These are phyloP conservation scores for Drosophila subquinaria DNA, from an alignment of 2,888 invertebrate species.

Conservation along the genomic window DNA sequence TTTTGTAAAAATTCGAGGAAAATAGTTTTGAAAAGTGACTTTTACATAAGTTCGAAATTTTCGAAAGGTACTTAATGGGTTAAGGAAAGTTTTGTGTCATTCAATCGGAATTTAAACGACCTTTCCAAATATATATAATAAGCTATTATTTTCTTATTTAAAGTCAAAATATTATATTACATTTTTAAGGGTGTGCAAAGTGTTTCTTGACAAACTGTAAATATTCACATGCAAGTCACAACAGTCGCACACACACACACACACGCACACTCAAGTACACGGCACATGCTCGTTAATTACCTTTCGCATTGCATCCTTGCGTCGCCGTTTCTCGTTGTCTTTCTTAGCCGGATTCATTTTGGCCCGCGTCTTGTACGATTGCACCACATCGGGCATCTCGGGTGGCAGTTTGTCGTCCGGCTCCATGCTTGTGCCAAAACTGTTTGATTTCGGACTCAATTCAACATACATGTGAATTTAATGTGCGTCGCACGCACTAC, in stretches of 20 bases:
- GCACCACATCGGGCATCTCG: slow-evolving; percentile 63
- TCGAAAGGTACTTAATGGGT: too few relatives aligned
- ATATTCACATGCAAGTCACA: slow-evolving; percentile 30
- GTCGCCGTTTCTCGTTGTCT: slow-evolving; percentile 83
- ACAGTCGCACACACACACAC: slow-evolving; percentile 20
- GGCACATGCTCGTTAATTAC: slow-evolving; percentile 69
- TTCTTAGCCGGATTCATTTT: slow-evolving; percentile 84
- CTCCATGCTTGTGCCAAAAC: slow-evolving; percentile 57
- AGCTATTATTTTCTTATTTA: too few relatives aligned
- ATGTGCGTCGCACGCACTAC: slow-evolving; percentile 61
- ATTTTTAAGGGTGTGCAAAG: too few relatives aligned
- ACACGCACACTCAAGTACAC: slow-evolving; percentile 22
- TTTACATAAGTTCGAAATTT: too few relatives aligned
- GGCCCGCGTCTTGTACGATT: slow-evolving; percentile 84
- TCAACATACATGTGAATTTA: slow-evolving; percentile 62
- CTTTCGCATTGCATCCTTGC: slow-evolving; percentile 84
- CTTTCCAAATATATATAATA: too few relatives aligned
- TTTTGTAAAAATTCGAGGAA: too few relatives aligned
- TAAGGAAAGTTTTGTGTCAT: too few relatives aligned
- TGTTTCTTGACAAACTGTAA: too few relatives aligned
- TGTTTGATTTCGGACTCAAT: slow-evolving; percentile 58
- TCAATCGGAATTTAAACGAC: too few relatives aligned
- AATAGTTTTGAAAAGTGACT: too few relatives aligned
- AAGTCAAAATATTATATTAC: too few relatives aligned
- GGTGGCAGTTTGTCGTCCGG: slow-evolving; percentile 53